Base-by-base conservation (phyloP, 2,888 invertebrate species). In the Pristionchus arcanus region DNA sequence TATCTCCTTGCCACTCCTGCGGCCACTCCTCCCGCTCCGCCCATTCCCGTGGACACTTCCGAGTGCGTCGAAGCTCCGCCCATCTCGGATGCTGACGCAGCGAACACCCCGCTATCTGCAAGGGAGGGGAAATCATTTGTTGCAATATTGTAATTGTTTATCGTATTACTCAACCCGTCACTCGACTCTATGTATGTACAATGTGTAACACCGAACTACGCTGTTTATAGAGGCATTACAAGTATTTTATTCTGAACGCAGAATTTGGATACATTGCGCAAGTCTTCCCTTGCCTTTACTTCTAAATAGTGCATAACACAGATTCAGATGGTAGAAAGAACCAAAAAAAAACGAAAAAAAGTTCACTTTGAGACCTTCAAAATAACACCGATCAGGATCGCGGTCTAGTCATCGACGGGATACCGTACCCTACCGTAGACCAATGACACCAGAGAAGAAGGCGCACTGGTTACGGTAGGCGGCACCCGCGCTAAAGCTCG, bases 41-140 rank as follows among this genome's bases (percentile, higher is more conserved):
- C 90, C 84, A 31, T 59, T 77, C 66, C 66, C 5, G 91, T 92
- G 16, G 92, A 91, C 28, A 90, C 89, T 16, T 94, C 94, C n/a
- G 94, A 94, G 25, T 92, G 88, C 16, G 93, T 92, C 21, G 93
- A 92, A 13, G 21, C 92, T 91, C 77, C 77, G 77, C 68, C 93
- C 92, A 66, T 91, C 77, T 93, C 94, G 5, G 93, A 92, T 66
- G 91, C 59, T 19, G 91, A 89, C 15, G 91, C 90, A 7, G 77
- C 83, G 66, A 89, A 89, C 77, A 89, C 81, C 16, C 89, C 89
- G 42, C 81, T 81, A 81, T 89, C 89, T 89, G 89, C 25, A 81
- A n/a, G 3, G 25, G 2, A 9, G 25, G 5, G n/a, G n/a, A n/a
- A n/a, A n/a, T n/a, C n/a, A n/a, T n/a, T n/a, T n/a, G n/a, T n/a